Conservation (phyloP, 1,140 invertebrate genomes). For the Drosophila grimshawi region DNA sequence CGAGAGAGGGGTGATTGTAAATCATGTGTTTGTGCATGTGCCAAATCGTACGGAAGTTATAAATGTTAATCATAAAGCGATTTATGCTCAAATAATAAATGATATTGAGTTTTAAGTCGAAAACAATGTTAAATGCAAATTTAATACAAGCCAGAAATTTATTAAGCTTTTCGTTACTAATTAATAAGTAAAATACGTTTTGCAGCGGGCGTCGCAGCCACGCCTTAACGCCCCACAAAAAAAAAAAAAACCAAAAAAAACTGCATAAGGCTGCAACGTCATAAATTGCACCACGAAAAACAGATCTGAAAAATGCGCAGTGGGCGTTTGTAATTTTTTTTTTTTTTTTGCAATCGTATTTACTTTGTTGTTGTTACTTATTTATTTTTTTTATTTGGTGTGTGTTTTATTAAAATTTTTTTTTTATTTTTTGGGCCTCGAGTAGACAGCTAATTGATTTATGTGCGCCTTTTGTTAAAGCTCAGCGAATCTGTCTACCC, state of each 20-base stretch:
- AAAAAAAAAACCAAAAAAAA: conserved; percentile 29
- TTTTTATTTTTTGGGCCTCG: conserved; percentile 35
- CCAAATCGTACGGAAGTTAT: conserved; percentile 79
- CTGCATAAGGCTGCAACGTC: conserved; percentile 58
- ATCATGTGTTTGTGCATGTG: conserved; percentile 43
- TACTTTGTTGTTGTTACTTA: conserved; percentile 67
- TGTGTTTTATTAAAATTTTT: conserved; percentile 6
- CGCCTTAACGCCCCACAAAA: conserved; percentile 51
- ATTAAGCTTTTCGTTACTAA: conserved; percentile 69
- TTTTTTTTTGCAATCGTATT: conserved; percentile 63
- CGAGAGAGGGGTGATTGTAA: conserved; percentile 38
- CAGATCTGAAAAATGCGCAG: conserved; percentile 54
- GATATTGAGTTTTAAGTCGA: conserved; percentile 28
- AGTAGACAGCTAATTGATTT: conserved; percentile 77
- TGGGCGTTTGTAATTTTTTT: conserved; percentile 76
- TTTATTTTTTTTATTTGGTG: conserved; percentile 5
- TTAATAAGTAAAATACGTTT: conserved; percentile 75
- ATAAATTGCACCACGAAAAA: conserved; percentile 63
- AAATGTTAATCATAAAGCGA: conserved; percentile 70
- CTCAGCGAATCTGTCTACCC: conserved; percentile 48
- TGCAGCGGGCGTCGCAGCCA: conserved; percentile 50
- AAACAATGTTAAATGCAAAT: conserved; percentile 59
- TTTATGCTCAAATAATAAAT: conserved; percentile 65
- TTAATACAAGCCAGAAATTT: conserved; percentile 67
- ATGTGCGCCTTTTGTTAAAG: conserved; percentile 78